Evolutionary conservation across 2,113 vertebrate species (phyloP).

Genomic region (Nansenia antarctica): DNA sequence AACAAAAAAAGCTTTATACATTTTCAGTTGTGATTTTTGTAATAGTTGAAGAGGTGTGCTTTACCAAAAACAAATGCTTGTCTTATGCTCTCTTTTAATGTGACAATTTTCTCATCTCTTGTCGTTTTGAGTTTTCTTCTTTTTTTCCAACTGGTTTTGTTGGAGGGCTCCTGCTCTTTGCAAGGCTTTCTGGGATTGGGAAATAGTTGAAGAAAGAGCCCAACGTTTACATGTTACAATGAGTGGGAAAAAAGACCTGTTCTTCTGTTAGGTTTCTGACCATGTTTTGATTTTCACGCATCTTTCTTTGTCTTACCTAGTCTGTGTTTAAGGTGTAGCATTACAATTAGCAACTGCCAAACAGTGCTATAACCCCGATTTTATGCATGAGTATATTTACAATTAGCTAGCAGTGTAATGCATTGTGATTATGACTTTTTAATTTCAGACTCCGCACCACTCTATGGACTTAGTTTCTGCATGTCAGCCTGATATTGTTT

Average conservation of each 20-base stretch:
- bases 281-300: conserved; percentile 74
- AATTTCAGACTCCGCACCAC: conserved; percentile 63
- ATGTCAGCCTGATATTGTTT: conserved; percentile 68
- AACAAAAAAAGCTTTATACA: conserved; percentile 87
- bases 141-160: conserved; percentile 51
- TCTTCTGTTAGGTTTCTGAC: conserved; percentile 26
- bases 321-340: conserved; percentile 81
- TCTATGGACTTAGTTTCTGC: conserved; percentile 74
- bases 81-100: conserved; percentile 74
- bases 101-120: conserved; percentile 61
- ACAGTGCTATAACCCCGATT: conserved; percentile 78
- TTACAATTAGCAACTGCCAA: conserved; percentile 80
- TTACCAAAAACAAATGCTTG: conserved; percentile 76
- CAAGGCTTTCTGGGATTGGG: conserved; percentile 68
- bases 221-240: conserved; percentile 84
- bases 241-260: conserved; percentile 55
- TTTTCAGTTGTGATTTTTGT: conserved; percentile 92
- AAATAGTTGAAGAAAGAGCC: conserved; percentile 83
- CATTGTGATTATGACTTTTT: conserved; percentile 83
- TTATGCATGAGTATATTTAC: conserved; percentile 89
- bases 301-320: conserved; percentile 48
- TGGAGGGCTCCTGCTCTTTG: conserved; percentile 20
- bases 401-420: conserved; percentile 86
- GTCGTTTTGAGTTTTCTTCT: conserved; percentile 20
- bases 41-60: conserved; percentile 89